phyloP scores from a whole-genome alignment of 1,140 invertebrate species.

The Wasmannia auropunctata region DNA sequence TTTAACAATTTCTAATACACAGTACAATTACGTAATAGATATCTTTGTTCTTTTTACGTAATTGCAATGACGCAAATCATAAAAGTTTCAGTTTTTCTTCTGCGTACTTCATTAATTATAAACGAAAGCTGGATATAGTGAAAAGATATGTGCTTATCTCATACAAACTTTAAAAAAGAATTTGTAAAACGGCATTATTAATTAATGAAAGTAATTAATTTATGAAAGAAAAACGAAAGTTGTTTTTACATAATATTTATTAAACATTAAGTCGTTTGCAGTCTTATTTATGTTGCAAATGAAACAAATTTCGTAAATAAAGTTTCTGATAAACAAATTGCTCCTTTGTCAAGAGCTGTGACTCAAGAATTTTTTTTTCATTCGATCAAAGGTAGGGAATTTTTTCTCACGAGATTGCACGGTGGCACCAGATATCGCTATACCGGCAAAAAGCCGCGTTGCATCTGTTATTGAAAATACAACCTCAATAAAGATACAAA shows the following conservation, averaged over 20 bases:
- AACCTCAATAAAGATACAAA: conserved; percentile 9
- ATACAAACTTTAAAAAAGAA: not conserved
- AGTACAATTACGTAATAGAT: not conserved
- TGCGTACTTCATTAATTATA: not conserved
- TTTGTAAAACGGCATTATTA: not conserved
- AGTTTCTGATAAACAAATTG: not conserved
- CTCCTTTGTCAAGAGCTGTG: not conserved
- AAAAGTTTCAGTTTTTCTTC: not conserved
- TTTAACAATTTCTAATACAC: not conserved
- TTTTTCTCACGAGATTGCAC: not conserved
- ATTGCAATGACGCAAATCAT: not conserved
- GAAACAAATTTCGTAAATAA: not conserved
- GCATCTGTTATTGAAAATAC: not conserved
- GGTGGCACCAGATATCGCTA: not conserved
- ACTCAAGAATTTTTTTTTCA: conserved; percentile 8
- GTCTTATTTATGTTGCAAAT: not conserved
- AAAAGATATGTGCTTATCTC: not conserved
- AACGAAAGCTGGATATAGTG: not conserved
- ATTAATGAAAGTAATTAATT: not conserved
- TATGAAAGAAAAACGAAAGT: too few species aligned
- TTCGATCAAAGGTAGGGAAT: not conserved
- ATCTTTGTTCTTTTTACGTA: not conserved
- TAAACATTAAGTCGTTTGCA: not conserved
- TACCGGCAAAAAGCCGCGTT: not conserved
- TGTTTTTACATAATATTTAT: too few species aligned